These are phyloP conservation scores for Hypomecis punctinalis DNA, from an alignment of 2,888 invertebrate genomes.

Conservation along the genomic window DNA sequence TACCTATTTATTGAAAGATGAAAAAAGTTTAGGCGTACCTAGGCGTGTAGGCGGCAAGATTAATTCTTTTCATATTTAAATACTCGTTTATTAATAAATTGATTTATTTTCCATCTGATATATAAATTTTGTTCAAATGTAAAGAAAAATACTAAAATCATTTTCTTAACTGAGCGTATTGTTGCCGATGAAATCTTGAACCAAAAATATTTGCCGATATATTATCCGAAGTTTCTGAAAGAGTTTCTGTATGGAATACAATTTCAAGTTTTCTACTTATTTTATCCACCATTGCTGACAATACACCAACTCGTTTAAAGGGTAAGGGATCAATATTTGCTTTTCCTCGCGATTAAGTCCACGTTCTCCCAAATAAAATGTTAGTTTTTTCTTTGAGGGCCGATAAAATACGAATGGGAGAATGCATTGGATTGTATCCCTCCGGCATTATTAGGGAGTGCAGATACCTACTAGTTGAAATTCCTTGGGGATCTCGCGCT, in stretches of 20 bases:
- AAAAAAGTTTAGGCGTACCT: too few relatives aligned
- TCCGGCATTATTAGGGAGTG: constrained; percentile 74
- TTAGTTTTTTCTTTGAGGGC: constrained; percentile 36
- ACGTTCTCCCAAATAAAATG: constrained; percentile 34
- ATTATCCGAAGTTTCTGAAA: constrained; percentile 1
- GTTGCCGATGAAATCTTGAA: background rate
- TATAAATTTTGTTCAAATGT: too few relatives aligned
- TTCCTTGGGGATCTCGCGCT: constrained; percentile 71
- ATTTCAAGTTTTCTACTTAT: constrained; percentile 22
- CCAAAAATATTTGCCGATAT: constrained; percentile 1
- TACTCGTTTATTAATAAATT: background rate
- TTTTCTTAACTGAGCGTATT: background rate
- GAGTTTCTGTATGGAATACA: constrained; percentile 8
- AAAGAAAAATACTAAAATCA: background rate
- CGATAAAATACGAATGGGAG: constrained; percentile 47
- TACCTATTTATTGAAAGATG: too few relatives aligned
- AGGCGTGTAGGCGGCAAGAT: too few relatives aligned
- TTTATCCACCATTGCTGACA: constrained; percentile 18
- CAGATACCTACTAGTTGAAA: constrained; percentile 74
- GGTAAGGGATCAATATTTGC: constrained; percentile 31
- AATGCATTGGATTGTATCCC: constrained; percentile 63
- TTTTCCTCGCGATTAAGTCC: constrained; percentile 32
- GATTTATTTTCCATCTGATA: too few relatives aligned
- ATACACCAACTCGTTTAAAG: constrained; percentile 26
- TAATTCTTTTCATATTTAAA: too few relatives aligned